phyloP scores from a whole-genome alignment of 1,140 invertebrate genomes.

The Maconellicoccus hirsutus region DNA sequence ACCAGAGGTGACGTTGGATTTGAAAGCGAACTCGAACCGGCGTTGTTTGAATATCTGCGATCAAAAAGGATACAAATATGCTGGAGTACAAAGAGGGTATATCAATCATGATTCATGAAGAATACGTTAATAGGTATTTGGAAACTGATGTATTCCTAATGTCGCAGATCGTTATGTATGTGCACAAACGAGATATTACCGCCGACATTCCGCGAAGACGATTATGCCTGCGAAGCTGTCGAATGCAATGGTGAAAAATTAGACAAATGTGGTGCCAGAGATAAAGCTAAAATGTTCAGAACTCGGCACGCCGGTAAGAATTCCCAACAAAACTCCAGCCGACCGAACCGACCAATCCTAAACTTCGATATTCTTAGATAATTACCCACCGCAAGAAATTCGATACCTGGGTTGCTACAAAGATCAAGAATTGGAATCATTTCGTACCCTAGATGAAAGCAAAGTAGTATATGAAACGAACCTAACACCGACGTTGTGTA shows the following conservation, averaged over 20 bases:
- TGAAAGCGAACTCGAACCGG: neutral
- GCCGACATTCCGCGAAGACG: neutral
- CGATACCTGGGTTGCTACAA: conserved; percentile 20
- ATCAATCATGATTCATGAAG: neutral
- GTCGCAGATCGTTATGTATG: neutral
- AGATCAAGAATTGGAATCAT: conserved; percentile 19
- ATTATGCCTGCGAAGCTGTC: neutral
- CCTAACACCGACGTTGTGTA: conserved; percentile 1
- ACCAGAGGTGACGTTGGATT: neutral
- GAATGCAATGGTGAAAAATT: neutral
- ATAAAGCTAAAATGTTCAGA: neutral
- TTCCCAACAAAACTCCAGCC: neutral
- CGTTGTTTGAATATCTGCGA: conserved; percentile 24
- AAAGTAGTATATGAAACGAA: conserved; percentile 12
- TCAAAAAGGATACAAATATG: conserved; percentile 17
- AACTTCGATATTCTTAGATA: neutral
- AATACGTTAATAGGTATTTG: neutral
- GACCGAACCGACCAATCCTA: too few relatives aligned
- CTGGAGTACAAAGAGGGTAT: conserved; percentile 11
- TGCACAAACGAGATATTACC: neutral
- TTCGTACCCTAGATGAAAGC: neutral
- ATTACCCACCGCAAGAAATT: neutral
- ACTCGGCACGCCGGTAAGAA: neutral
- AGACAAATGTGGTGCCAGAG: neutral
- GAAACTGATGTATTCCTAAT: neutral